These are phyloP conservation scores for Apodemia hepburni DNA, from an alignment of 2,888 invertebrate genomes.

Conservation along the genomic window DNA sequence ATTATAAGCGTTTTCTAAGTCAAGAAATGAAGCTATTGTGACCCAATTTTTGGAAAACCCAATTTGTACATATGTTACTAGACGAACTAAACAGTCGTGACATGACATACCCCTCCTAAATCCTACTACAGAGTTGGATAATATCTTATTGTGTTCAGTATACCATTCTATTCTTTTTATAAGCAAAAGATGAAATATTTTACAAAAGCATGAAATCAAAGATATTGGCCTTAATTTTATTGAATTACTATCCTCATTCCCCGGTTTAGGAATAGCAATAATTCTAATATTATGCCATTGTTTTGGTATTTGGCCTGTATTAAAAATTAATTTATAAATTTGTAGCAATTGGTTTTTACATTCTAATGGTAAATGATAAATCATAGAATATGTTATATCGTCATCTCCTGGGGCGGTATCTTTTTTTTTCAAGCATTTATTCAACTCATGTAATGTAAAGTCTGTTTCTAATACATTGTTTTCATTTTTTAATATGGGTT, in stretches of 20 bases:
- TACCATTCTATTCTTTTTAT: not conserved
- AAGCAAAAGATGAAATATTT: not conserved
- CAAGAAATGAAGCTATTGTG: no score
- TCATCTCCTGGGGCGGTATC: conserved; percentile 16
- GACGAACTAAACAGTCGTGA: not conserved
- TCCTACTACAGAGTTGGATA: not conserved
- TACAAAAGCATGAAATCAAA: not conserved
- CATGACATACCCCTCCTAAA: not conserved
- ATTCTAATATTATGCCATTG: conserved; percentile 3
- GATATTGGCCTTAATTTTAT: no score
- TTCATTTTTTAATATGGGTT: no score
- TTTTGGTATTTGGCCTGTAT: not conserved
- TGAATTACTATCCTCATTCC: not conserved
- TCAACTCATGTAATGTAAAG: no score
- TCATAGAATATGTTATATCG: conserved; percentile 16
- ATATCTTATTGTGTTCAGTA: not conserved
- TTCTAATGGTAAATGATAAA: conserved; percentile 11
- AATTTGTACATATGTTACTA: not conserved
- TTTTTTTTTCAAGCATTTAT: not conserved
- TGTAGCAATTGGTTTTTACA: not conserved
- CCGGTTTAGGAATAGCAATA: not conserved
- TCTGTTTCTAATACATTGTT: no score
- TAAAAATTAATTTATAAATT: not conserved
- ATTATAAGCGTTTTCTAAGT: no score
- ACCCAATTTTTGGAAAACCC: no score